A percentile compares a stretch with the other conserved stretches of the same genome.
Evolutionary conservation across 2,888 invertebrate genomes (phyloP).

Genomic region (Nomada fabriciana): DNA sequence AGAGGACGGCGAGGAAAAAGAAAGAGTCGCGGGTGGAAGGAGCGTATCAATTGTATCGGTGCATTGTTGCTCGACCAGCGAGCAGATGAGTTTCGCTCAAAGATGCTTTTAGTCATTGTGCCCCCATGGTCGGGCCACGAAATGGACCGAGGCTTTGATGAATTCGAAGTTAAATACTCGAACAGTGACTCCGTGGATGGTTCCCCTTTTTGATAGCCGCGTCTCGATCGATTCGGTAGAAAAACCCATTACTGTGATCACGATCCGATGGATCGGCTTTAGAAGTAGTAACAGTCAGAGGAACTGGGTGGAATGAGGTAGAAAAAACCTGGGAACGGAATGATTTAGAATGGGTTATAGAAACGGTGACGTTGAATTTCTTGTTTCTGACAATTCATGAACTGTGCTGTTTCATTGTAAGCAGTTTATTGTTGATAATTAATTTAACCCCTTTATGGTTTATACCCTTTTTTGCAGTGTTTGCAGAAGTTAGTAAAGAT

Average conservation of each 20-base stretch:
- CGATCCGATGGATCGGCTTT: neutral
- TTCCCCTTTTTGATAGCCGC: slow-evolving; percentile 22
- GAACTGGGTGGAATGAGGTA: neutral
- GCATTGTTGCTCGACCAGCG: slow-evolving; percentile 77
- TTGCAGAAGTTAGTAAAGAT: too few species aligned
- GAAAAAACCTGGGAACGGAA: neutral
- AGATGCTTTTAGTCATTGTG: slow-evolving; percentile 76
- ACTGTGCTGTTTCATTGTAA: too few species aligned
- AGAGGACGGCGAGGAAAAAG: slow-evolving; percentile 38
- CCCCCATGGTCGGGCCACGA: slow-evolving; percentile 42
- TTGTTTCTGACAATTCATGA: too few species aligned
- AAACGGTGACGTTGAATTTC: neutral
- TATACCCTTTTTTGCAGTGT: too few species aligned
- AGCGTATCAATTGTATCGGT: slow-evolving; percentile 77
- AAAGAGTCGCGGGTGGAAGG: slow-evolving; percentile 55
- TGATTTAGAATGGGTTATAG: too few species aligned
- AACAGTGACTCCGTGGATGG: slow-evolving; percentile 8
- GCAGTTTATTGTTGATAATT: too few species aligned
- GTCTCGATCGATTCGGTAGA: slow-evolving; percentile 44
- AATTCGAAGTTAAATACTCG: slow-evolving; percentile 54
- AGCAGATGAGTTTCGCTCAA: slow-evolving; percentile 79
- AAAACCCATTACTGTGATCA: slow-evolving; percentile 37
- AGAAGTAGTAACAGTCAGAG: neutral
- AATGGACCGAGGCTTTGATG: slow-evolving; percentile 58
- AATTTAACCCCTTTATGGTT: too few species aligned